Conservation (phyloP, 1,140 invertebrate species). For the Chionoecetes opilio region DNA sequence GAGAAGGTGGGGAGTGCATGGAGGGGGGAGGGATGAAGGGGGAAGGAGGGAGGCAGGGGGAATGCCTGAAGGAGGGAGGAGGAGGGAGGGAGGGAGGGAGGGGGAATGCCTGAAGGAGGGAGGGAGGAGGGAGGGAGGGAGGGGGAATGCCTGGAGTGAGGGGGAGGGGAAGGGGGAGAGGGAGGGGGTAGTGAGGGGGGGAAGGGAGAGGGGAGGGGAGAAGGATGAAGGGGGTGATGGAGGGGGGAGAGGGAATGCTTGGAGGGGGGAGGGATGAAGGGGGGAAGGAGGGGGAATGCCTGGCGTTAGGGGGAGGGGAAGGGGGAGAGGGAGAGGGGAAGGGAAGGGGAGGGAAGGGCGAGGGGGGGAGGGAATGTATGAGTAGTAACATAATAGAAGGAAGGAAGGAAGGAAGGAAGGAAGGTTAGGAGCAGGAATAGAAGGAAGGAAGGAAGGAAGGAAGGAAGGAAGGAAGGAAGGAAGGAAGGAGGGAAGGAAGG, state of each 20-base stretch:
- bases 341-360: background rate
- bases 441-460: background rate
- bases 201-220: background rate
- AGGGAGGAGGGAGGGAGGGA: background rate
- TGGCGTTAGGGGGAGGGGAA: background rate
- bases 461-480: background rate
- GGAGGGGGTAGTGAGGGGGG: background rate
- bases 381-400: background rate
- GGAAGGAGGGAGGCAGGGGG: background rate
- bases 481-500: background rate
- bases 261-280: background rate
- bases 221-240: background rate
- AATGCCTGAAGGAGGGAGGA: background rate
- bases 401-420: background rate
- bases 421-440: background rate
- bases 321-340: background rate
- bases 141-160: background rate
- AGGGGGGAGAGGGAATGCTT: background rate
- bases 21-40: background rate
- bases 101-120: background rate
- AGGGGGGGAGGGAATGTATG: background rate
- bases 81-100: background rate
- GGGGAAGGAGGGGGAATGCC: background rate
- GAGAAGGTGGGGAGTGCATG: no score
- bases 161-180: background rate